Percentiles rank a stretch among this genome's conserved stretches.
These are phyloP conservation scores for Epizoanthus scotinus DNA, from an alignment of 92 coral and sea anemone species.

Conservation along the genomic window DNA sequence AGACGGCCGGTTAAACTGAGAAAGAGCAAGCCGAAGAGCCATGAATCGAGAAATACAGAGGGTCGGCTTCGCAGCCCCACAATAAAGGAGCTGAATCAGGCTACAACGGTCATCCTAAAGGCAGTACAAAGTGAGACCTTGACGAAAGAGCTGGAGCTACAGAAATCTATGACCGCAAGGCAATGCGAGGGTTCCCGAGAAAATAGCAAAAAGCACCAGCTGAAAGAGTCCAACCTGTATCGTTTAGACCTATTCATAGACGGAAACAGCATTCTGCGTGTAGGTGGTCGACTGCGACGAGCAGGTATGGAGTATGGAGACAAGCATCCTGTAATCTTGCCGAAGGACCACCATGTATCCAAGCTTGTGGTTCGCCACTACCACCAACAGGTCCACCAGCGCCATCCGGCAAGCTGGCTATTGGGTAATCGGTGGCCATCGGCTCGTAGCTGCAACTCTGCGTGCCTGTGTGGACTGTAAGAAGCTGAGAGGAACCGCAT, in stretches of 20 bases:
- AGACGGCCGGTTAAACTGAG: no score
- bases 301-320: slow-evolving; percentile 36
- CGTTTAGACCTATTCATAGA: slow-evolving; percentile 10
- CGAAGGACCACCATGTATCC: slow-evolving; percentile 27
- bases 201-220: background rate
- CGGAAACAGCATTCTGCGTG: slow-evolving; percentile 34
- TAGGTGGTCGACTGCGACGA: slow-evolving; percentile 41
- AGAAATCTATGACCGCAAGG: background rate
- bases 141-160: background rate
- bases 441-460: slow-evolving; percentile 11
- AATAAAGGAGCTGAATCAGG: slow-evolving; percentile 20
- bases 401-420: slow-evolving; percentile 44
- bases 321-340: slow-evolving; percentile 37
- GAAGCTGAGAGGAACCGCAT: slow-evolving; percentile 21
- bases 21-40: no score
- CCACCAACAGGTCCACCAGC: slow-evolving; percentile 47
- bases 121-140: slow-evolving; percentile 6
- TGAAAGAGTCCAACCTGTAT: background rate
- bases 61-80: background rate
- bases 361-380: slow-evolving; percentile 35
- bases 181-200: background rate
- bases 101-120: slow-evolving; percentile 1
- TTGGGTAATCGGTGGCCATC: slow-evolving; percentile 31
- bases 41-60: no score
- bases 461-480: slow-evolving; percentile 32